Percentiles rank a stretch among this genome's conserved stretches.
Conservation (phyloP, 2,888 invertebrate species). For the Disparrhopalites patrizii region DNA sequence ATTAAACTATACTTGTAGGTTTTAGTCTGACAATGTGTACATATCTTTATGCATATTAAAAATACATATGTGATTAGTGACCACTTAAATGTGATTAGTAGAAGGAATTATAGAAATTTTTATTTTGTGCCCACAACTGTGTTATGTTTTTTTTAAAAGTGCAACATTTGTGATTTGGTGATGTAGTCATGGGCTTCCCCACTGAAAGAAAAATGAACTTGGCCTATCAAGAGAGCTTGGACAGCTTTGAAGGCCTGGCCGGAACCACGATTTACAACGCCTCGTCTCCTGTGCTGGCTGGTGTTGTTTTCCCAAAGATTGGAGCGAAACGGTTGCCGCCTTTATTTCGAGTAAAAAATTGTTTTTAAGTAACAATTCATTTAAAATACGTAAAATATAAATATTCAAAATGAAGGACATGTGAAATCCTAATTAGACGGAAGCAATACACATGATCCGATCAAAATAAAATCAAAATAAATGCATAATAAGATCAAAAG, state of each 20-base stretch:
- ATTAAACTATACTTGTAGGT: slow-evolving; percentile 38
- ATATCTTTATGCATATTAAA: neutral
- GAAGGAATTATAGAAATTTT: too few species aligned
- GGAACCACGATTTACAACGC: slow-evolving; percentile 7
- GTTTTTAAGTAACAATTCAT: too few species aligned
- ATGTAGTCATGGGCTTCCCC: slow-evolving; percentile 44
- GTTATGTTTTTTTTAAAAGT: neutral
- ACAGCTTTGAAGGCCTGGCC: neutral
- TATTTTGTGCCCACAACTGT: neutral
- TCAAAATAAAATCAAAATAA: too few species aligned
- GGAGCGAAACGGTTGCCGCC: too few species aligned
- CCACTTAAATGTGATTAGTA: too few species aligned
- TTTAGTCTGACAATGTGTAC: too few species aligned
- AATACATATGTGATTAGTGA: neutral
- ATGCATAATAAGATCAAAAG: too few species aligned
- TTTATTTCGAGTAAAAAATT: slow-evolving; percentile 22
- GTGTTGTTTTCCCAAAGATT: slow-evolving; percentile 35
- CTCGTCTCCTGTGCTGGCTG: slow-evolving; percentile 27
- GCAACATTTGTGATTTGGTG: neutral
- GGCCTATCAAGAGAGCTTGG: slow-evolving; percentile 6
- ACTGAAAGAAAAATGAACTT: slow-evolving; percentile 48
- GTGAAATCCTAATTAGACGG: too few species aligned
- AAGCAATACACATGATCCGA: too few species aligned
- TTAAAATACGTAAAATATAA: too few species aligned
- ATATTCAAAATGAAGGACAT: too few species aligned